These are phyloP conservation scores for Gastrophysa polygoni DNA, from an alignment of 2,888 invertebrate genomes.

Conservation along the genomic window DNA sequence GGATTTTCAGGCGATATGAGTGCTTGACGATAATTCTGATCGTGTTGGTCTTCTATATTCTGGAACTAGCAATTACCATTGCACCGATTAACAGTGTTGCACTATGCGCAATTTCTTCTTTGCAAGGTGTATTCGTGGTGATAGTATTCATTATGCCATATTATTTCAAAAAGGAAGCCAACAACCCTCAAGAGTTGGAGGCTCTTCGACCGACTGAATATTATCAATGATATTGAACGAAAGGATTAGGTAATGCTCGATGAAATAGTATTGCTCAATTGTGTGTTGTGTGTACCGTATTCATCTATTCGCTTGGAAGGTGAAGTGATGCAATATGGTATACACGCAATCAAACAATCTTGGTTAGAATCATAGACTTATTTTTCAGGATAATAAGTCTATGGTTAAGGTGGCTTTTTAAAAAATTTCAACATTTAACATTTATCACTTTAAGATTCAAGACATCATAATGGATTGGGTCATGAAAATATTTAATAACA, in stretches of 20 bases:
- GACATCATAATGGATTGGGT: too few relatives aligned
- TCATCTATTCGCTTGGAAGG: too few relatives aligned
- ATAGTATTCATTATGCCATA: constrained; percentile 3
- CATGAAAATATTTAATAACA: too few relatives aligned
- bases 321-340: too few relatives aligned
- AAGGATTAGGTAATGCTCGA: neutral
- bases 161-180: constrained; percentile 9
- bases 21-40: neutral
- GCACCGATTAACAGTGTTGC: neutral
- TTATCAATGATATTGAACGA: neutral
- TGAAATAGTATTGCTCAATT: too few relatives aligned
- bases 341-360: too few relatives aligned
- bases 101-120: neutral
- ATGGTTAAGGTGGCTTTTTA: too few relatives aligned
- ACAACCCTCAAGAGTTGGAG: neutral
- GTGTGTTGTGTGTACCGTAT: too few relatives aligned
- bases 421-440: too few relatives aligned
- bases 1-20: constrained; percentile 4
- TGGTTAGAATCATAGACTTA: too few relatives aligned
- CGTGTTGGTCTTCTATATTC: neutral
- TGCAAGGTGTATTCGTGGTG: constrained; percentile 4
- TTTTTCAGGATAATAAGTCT: too few relatives aligned
- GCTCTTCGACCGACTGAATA: neutral
- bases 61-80: neutral
- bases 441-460: too few relatives aligned